Base-by-base conservation (phyloP, 1,140 invertebrate species). In the Pogonognathellus flavescens region DNA sequence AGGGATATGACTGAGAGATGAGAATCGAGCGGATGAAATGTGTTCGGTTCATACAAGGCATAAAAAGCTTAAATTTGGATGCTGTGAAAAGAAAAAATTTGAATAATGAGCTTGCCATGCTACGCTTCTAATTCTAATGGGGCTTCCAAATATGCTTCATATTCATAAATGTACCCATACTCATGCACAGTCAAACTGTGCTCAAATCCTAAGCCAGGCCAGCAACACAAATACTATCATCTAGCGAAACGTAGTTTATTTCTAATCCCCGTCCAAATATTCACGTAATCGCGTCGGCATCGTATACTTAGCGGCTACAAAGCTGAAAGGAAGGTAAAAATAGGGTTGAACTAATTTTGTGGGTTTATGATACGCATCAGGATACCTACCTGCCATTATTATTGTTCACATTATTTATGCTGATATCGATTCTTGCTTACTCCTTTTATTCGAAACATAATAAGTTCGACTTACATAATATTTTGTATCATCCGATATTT, bases 51-150 rank as follows among this genome's bases (percentile, higher is more conserved):
- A 60, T 18, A n/a, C 18, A 20, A n/a, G 18, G n/a, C n/a, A 60
- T 18, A 60, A 60, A 60, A 18, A 60, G 18, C 18, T 60, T 60
- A 20, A 60, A 20, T 60, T 60, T 18, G 16, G 59, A 60, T 20
- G 18, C 22, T 60, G 16, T n/a, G 18, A 60, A 18, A 5, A 18
- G 55, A 60, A 60, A 60, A 60, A 60, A 60, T 60, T 60, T 60
- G 59, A 60, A 60, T 60, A 60, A 60, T 60, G 59, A 20, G 22
- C 10, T 13, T 59, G 55, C 55, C 55, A 59, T 18, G 18, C 59
- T 60, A 20, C 18, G 10, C 59, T 60, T 60, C 18, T 60, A 60
- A 60, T 60, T 60, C 59, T 60, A 60, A 60, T 60, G 22, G 7
- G 59, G 4, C 9, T 60, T 18, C 59, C 18, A 18, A n/a, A 16